These are phyloP conservation scores for Temnopleurus reevesii DNA, from an alignment of 53 echinoderm and acorn worm species.

Conservation along the genomic window DNA sequence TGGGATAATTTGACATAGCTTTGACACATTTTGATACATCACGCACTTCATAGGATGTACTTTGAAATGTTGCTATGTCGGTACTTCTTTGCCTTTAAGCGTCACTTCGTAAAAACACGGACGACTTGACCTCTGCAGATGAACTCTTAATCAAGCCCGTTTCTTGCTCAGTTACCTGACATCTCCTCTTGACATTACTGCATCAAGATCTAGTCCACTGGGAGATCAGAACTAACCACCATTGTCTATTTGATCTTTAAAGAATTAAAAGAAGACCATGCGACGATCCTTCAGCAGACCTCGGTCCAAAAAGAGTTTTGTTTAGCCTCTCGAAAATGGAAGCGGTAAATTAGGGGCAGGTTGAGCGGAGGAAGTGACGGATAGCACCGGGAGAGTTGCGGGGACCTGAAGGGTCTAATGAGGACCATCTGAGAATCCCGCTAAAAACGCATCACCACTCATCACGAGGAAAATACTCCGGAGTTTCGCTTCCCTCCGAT, in stretches of 20 bases:
- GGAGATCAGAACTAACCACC: neutral
- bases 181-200: neutral
- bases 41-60: too few species aligned
- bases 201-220: neutral
- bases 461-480: slow-evolving; percentile 2
- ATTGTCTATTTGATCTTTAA: neutral
- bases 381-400: slow-evolving; percentile 41
- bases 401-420: slow-evolving; percentile 19
- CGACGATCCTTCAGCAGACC: neutral
- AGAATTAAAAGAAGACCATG: neutral
- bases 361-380: slow-evolving; percentile 40
- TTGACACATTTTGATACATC: too few species aligned
- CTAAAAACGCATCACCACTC: neutral
- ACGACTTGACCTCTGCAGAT: too few species aligned
- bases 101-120: too few species aligned
- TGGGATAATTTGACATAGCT: too few species aligned
- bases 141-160: neutral
- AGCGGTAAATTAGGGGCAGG: slow-evolving; percentile 35
- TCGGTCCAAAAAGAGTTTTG: neutral
- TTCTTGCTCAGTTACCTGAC: neutral
- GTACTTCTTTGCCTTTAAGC: too few species aligned
- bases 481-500: neutral
- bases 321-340: slow-evolving; percentile 40
- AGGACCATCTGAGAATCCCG: slow-evolving; percentile 9
- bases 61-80: too few species aligned